These are phyloP conservation scores for Scolanthus callimorphus DNA, from an alignment of 92 coral and sea anemone genomes.

Conservation along the genomic window DNA sequence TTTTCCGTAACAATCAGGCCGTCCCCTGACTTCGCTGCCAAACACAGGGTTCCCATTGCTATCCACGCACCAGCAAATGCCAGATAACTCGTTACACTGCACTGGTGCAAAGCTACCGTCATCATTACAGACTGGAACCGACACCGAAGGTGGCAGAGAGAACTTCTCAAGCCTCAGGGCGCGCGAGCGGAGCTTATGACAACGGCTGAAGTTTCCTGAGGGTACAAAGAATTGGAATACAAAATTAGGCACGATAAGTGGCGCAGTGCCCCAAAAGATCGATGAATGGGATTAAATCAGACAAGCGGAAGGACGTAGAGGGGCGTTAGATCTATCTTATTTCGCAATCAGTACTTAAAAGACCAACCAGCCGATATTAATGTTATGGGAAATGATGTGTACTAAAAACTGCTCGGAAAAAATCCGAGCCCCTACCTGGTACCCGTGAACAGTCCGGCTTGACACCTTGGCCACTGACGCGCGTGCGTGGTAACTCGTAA, in stretches of 20 bases:
- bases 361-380: too few relatives aligned
- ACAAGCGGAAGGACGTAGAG: too few relatives aligned
- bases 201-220: constrained; percentile 42
- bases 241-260: neutral
- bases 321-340: too few relatives aligned
- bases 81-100: constrained; percentile 57
- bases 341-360: too few relatives aligned
- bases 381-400: too few relatives aligned
- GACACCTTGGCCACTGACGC: constrained; percentile 12
- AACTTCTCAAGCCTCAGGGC: constrained; percentile 51
- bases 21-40: constrained; percentile 50
- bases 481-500: constrained; percentile 62
- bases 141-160: constrained; percentile 53
- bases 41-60: constrained; percentile 61
- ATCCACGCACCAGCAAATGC: constrained; percentile 82
- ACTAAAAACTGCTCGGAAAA: too few relatives aligned
- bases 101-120: constrained; percentile 52
- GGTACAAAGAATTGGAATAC: neutral
- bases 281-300: too few relatives aligned
- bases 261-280: too few relatives aligned
- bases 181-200: constrained; percentile 51
- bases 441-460: constrained; percentile 56
- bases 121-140: constrained; percentile 46
- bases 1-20: constrained; percentile 52
- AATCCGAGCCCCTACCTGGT: constrained; percentile 61